Conservation (phyloP, 2,797 vertebrate species). For the Silurus aristotelis region DNA sequence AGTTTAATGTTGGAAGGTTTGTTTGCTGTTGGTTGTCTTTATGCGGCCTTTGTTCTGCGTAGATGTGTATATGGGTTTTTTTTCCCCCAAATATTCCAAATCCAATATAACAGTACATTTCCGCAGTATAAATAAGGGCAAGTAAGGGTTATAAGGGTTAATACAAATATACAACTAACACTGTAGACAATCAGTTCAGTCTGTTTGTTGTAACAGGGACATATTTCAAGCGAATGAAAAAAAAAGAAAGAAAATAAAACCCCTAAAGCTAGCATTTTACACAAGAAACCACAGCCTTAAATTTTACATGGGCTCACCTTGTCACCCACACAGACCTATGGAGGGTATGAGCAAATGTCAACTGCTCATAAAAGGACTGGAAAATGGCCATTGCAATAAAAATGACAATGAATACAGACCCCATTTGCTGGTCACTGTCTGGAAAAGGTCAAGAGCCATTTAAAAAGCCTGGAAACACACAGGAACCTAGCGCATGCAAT, state of each 20-base stretch:
- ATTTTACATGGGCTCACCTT: slow-evolving; percentile 48
- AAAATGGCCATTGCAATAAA: slow-evolving; percentile 62
- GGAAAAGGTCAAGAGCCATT: slow-evolving; percentile 70
- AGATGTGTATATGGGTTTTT: not conserved
- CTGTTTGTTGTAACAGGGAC: not conserved
- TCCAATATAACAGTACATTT: slow-evolving; percentile 1
- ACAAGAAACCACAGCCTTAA: slow-evolving; percentile 41
- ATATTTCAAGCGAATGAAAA: slow-evolving; percentile 15
- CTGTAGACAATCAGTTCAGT: slow-evolving; percentile 11
- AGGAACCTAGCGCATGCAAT: slow-evolving; percentile 57
- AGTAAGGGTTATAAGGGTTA: slow-evolving; percentile 7
- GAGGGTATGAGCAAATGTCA: slow-evolving; percentile 68
- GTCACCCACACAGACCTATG: slow-evolving; percentile 45
- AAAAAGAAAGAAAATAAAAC: slow-evolving; percentile 1
- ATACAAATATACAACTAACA: slow-evolving; percentile 14
- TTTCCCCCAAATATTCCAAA: not conserved
- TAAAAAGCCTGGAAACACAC: slow-evolving; percentile 62
- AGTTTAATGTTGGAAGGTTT: not conserved
- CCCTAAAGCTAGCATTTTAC: slow-evolving; percentile 33
- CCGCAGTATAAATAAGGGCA: not conserved
- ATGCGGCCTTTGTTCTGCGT: not conserved
- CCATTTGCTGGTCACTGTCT: slow-evolving; percentile 59
- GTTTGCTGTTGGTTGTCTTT: not conserved
- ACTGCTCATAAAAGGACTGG: slow-evolving; percentile 65
- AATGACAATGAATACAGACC: slow-evolving; percentile 62